phyloP scores from a whole-genome alignment of 2,797 vertebrate genomes.

The Falco columbarius region DNA sequence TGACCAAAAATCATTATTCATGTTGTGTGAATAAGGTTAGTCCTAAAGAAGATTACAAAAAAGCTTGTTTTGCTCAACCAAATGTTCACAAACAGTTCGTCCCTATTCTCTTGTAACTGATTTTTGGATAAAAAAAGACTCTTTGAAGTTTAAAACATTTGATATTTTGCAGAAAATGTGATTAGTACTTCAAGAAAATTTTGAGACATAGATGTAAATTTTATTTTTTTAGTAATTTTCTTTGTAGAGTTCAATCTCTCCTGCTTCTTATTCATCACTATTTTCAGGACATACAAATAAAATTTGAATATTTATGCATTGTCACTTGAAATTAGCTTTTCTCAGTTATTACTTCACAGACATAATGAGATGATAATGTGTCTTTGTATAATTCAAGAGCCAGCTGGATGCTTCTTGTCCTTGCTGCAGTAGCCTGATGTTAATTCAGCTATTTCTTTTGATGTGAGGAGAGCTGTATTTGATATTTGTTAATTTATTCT shows the following conservation, averaged over 20 bases:
- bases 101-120: not conserved
- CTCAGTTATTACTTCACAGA: conserved; percentile 35
- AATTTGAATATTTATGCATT: conserved; percentile 45
- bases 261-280: not conserved
- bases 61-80: not conserved
- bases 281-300: conserved; percentile 17
- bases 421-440: conserved; percentile 21
- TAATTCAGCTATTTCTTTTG: conserved; percentile 27
- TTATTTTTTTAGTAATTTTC: not conserved
- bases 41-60: not conserved
- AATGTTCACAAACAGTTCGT: not conserved
- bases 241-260: not conserved
- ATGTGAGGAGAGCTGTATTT: conserved; percentile 1
- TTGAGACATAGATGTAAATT: not conserved
- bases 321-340: conserved; percentile 43
- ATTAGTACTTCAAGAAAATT: not conserved
- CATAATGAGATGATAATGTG: conserved; percentile 56
- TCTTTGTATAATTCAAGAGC: conserved; percentile 48
- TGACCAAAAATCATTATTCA: not conserved
- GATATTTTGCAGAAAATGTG: not conserved
- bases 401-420: conserved; percentile 53
- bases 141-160: not conserved
- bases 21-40: not conserved
- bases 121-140: not conserved
- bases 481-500: conserved; percentile 43